A percentile compares a stretch with the other conserved stretches of the same genome.
These are phyloP conservation scores for Tiliacea citrago DNA, from an alignment of 2,888 invertebrate genomes.

Conservation along the genomic window DNA sequence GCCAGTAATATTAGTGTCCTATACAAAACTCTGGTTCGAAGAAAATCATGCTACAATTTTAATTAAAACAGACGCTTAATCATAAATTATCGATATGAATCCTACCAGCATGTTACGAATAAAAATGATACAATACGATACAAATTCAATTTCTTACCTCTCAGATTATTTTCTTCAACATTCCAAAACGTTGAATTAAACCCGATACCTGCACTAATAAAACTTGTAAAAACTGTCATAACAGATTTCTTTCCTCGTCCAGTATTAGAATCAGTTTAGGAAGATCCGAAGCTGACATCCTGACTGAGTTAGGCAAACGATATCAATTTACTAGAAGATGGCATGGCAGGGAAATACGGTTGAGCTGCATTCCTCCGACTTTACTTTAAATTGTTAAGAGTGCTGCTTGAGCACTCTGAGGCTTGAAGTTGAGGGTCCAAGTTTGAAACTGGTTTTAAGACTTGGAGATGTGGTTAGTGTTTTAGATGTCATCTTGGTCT, in stretches of 20 bases:
- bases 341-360: constrained; percentile 6
- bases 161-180: neutral
- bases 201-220: neutral
- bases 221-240: neutral
- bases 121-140: too few relatives aligned
- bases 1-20: too few relatives aligned
- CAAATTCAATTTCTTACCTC: neutral
- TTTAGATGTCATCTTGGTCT: neutral
- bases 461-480: neutral
- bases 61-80: too few relatives aligned
- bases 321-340: constrained; percentile 34
- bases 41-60: too few relatives aligned
- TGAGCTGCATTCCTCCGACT: constrained; percentile 14
- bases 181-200: neutral
- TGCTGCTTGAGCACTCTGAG: constrained; percentile 10
- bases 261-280: constrained; percentile 6
- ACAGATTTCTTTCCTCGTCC: neutral
- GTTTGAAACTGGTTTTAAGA: constrained; percentile 4
- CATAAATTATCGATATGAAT: too few relatives aligned
- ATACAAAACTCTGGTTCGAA: too few relatives aligned
- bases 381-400: constrained; percentile 30
- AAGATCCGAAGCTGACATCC: constrained; percentile 1
- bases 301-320: constrained; percentile 43
- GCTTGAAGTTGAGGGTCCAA: neutral
- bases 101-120: too few relatives aligned